Evolutionary conservation across 2,888 invertebrate species (phyloP).

Genomic region (Fragum whitleyi): DNA sequence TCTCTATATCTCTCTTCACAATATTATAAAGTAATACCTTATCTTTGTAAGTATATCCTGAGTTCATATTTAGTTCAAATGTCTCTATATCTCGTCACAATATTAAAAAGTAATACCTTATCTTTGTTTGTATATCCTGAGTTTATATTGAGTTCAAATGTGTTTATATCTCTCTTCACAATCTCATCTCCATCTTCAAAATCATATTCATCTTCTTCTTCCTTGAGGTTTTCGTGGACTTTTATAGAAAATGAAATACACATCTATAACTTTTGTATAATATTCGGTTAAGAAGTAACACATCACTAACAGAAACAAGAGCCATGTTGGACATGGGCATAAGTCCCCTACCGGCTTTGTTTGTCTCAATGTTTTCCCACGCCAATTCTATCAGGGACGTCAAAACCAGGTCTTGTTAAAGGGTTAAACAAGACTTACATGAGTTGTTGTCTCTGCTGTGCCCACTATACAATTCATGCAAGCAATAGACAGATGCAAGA

Average conservation of each 20-base stretch:
- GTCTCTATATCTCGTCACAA: conserved; percentile 65
- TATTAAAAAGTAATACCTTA: conserved; percentile 1
- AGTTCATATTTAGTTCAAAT: conserved; percentile 74
- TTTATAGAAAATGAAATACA: too few species aligned
- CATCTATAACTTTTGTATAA: neutral
- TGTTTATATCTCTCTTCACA: conserved; percentile 63
- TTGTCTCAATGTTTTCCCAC: too few species aligned
- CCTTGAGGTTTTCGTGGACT: conserved; percentile 46
- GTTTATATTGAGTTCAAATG: conserved; percentile 75
- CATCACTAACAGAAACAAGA: neutral
- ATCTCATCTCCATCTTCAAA: conserved; percentile 54
- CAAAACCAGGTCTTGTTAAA: too few species aligned
- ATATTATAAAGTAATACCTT: conserved; percentile 24
- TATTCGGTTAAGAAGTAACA: neutral
- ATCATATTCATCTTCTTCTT: conserved; percentile 66
- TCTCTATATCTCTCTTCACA: conserved; percentile 62
- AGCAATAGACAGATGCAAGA: too few species aligned
- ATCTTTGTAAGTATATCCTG: conserved; percentile 40
- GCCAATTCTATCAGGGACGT: too few species aligned
- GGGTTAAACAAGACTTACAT: too few species aligned
- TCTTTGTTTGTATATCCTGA: conserved; percentile 48
- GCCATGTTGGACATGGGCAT: too few species aligned
- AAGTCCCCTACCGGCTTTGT: too few species aligned
- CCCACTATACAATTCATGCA: too few species aligned
- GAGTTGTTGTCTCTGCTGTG: too few species aligned